phyloP scores from a whole-genome alignment of 2,888 invertebrate genomes.

The Drosophila kanekoi region DNA sequence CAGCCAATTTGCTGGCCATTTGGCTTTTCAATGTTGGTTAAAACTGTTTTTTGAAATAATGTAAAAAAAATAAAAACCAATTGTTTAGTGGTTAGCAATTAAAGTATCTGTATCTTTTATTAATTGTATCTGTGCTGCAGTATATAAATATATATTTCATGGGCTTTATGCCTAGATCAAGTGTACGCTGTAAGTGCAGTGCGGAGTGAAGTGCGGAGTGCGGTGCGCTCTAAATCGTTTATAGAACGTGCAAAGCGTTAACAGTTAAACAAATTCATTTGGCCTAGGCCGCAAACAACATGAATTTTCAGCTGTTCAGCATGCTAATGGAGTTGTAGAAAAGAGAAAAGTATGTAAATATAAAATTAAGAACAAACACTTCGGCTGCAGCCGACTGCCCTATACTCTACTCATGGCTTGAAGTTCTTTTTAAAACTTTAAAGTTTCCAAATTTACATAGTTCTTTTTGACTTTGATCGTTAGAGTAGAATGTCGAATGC shows the following conservation, averaged over 20 bases:
- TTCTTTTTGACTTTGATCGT: no score
- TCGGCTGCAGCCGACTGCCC: not conserved
- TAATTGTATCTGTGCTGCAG: slow-evolving; percentile 5
- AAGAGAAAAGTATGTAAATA: slow-evolving; percentile 27
- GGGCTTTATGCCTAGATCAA: slow-evolving; percentile 13
- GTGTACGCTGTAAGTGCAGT: slow-evolving; percentile 29
- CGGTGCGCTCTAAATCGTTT: slow-evolving; percentile 56
- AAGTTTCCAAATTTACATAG: not conserved
- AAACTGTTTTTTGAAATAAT: slow-evolving; percentile 33
- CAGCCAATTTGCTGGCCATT: slow-evolving; percentile 13
- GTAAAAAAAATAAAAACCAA: slow-evolving; percentile 26
- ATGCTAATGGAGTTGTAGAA: slow-evolving; percentile 50
- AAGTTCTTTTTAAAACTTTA: no score
- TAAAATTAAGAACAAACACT: not conserved
- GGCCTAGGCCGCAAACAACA: slow-evolving; percentile 34
- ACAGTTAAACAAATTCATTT: slow-evolving; percentile 47
- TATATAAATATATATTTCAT: slow-evolving; percentile 10
- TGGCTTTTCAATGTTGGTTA: slow-evolving; percentile 18
- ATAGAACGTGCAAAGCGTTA: slow-evolving; percentile 63
- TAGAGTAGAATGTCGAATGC: no score
- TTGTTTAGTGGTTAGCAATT: not conserved
- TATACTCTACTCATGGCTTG: no score
- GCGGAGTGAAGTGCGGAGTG: slow-evolving; percentile 36
- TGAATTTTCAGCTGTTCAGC: slow-evolving; percentile 45
- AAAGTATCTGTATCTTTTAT: slow-evolving; percentile 9